These are phyloP conservation scores for Sclerurus mexicanus DNA, from an alignment of 2,113 vertebrate genomes.

Conservation along the genomic window DNA sequence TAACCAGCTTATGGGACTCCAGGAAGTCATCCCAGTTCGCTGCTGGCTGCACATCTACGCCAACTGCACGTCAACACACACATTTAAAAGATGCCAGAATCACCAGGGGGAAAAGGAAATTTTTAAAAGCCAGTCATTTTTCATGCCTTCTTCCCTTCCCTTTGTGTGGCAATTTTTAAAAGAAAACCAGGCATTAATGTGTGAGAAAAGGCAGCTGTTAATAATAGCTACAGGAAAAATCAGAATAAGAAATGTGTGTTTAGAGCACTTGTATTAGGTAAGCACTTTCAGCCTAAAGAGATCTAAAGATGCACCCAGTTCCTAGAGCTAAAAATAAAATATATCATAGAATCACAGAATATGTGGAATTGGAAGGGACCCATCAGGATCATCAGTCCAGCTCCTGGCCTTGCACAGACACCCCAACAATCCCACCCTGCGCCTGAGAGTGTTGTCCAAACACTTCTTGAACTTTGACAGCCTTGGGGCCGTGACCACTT, in stretches of 20 bases:
- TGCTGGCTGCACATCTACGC: neutral
- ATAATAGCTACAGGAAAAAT: neutral
- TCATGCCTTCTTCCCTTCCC: neutral
- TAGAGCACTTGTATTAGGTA: rapidly evolving
- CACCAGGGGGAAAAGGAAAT: neutral
- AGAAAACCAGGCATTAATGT: neutral
- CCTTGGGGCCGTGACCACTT: neutral
- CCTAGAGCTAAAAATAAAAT: neutral
- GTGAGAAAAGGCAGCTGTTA: neutral
- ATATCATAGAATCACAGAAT: neutral
- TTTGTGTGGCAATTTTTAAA: neutral
- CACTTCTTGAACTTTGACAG: rapidly evolving
- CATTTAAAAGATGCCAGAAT: neutral
- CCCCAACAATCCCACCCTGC: neutral
- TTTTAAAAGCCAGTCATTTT: neutral
- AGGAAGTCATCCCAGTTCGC: rapidly evolving
- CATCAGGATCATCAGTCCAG: neutral
- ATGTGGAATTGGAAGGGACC: neutral
- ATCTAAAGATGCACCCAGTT: neutral
- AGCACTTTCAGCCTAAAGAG: neutral
- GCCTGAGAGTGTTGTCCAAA: rapidly evolving
- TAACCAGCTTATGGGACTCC: neutral
- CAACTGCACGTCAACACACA: rapidly evolving
- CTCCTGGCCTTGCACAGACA: neutral
- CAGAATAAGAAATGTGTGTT: neutral